Conservation (phyloP, 2,888 invertebrate genomes). For the Pomacea canaliculata region DNA sequence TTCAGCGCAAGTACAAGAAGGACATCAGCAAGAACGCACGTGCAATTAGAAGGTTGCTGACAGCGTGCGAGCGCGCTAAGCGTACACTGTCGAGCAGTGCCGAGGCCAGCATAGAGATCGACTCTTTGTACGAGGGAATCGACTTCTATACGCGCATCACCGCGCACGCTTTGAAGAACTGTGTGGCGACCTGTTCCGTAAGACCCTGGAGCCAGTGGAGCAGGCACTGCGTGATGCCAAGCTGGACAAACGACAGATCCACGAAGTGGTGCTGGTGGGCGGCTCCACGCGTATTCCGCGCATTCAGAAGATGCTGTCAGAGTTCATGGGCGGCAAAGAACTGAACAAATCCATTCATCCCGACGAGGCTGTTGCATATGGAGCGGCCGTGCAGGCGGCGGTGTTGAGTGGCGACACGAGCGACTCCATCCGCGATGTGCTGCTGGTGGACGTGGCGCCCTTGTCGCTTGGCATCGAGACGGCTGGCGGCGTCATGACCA, state of each 20-base stretch:
- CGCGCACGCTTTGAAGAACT: slow-evolving; percentile 95
- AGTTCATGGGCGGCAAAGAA: slow-evolving; percentile 78
- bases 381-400: slow-evolving; percentile 62
- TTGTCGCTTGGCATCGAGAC: slow-evolving; percentile 74
- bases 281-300: slow-evolving; percentile 97
- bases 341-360: slow-evolving; percentile 97
- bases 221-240: slow-evolving; percentile 94
- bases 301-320: slow-evolving; percentile 91
- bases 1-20: slow-evolving; percentile 78
- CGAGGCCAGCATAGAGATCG: slow-evolving; percentile 83
- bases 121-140: slow-evolving; percentile 91
- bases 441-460: slow-evolving; percentile 78
- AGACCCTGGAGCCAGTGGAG: slow-evolving; percentile 94
- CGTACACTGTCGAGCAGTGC: slow-evolving; percentile 73
- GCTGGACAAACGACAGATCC: slow-evolving; percentile 84
- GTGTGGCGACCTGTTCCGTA: slow-evolving; percentile 92
- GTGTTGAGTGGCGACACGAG: slow-evolving; percentile 80
- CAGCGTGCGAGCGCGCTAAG: slow-evolving; percentile 82
- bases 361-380: slow-evolving; percentile 93
- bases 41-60: slow-evolving; percentile 87
- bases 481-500: slow-evolving; percentile 62
- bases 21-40: slow-evolving; percentile 78
- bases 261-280: slow-evolving; percentile 78
- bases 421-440: slow-evolving; percentile 82
- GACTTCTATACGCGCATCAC: slow-evolving; percentile 95